Base-by-base conservation (phyloP, 2,888 invertebrate species). In the Tachina lurida region DNA sequence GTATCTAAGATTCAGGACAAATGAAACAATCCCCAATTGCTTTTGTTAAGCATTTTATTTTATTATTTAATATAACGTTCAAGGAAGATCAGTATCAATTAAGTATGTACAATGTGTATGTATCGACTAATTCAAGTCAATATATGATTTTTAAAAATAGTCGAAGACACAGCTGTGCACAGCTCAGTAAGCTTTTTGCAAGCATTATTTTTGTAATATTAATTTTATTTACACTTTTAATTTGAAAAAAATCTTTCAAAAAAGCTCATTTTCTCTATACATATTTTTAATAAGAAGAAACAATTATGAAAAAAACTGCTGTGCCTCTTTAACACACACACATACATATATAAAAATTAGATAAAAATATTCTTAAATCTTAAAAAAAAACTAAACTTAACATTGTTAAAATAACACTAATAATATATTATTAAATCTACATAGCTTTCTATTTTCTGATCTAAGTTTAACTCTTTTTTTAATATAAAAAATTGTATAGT, bases 291-390 rank as follows among this genome's bases (percentile, higher is more conserved):
- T 31, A 10, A 54, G 10, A 10, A 47, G 10, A 19, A 81, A 62
- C 80, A 84, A 87, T 67, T 67, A 43, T 79, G 31, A 84, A 87
- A 85, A 84, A 82, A 87, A 87, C 87, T 88, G 89, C 89, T 89
- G 90, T 89, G 89, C 89, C 90, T 89, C 47, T 67, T 67, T 63
- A 76, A 76, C 13, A 77, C 71, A 82, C 81, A 67, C 49, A 17
- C 54, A 56, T n/a, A 60, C 39, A n/a, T 15, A 31, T 10, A 70
- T 39, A 31, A n/a, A 56, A 49, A 31, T 17, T 22, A 62, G 43
- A 19, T 39, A 56, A 54, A 63, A 22, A 47, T 65, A 80, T 67
- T 7, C 49, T 73, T 65, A 65, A 56, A 19, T 58, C 19, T 71
- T n/a, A 60, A 41, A 60, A 12, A 17, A 19, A 62, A 17, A 31